Evolutionary conservation across 2,888 invertebrate species (phyloP), one percentile per base, ranked within the genome.

Genomic region (Tolmerus cingulatus): DNA sequence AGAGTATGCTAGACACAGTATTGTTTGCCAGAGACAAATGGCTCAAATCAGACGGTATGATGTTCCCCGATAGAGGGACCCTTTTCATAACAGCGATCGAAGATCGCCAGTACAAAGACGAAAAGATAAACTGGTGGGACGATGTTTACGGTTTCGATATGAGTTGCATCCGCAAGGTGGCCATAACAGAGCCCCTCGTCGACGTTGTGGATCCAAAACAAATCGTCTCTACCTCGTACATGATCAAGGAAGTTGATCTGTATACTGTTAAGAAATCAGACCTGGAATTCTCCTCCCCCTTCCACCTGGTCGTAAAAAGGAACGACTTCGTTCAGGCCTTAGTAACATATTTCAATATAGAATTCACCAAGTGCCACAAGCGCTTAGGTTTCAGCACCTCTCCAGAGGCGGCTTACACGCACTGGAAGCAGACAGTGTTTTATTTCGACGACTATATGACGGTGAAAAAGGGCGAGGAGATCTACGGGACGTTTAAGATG

Each of bases 71-170:
- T 91, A 95, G 96, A 91, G 99, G 99, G 89, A 98, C 98, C 1
- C 93, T 99, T 74, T 99, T 97, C 93, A 96, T 99, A 87, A 97
- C 97, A 89, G 97, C 97, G 30, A 97, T 97, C 88, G 97, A 98
- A 93, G 99, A 99, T 93, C 95, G 99, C 27, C 99, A 99, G 93
- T 99, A 99, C 93, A 99, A 99, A 93, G 99, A 99, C 91, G 99
- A 99, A 93, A 99, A 99, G 93, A 99, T 99, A 90, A 99, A 99
- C 93, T 99, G 99, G 99, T 99, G 99, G 99, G 98, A 99, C 91
- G 98, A 98, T 93, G 99, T 99, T 1, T 99, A 99, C 91, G 99
- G 99, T 82, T 99, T 99, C 92, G 98, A 99, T 93, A 99, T 99
- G 99, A 98, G 98, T 90, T 98, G 98, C 90, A 99, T 99, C 92